Base-by-base conservation (phyloP, 2,797 vertebrate species). In the Adrianichthys oophorus region DNA sequence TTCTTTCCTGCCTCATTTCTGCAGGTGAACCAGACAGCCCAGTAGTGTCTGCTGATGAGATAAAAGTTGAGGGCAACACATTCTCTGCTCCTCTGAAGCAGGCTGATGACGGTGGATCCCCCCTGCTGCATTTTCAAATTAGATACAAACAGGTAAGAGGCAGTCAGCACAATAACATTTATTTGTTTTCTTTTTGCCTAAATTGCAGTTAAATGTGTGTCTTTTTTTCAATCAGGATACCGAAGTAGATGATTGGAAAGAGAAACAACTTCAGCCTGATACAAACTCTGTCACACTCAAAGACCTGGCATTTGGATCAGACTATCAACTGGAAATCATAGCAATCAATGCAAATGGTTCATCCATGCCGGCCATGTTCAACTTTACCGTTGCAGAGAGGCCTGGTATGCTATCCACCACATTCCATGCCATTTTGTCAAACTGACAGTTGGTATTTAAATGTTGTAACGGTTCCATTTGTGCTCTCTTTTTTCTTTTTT, bases 1-100 rank as follows among this genome's bases (percentile, higher is more conserved):
- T 18, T 53, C 5, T 59, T 16, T 37, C 62, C 24, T 45, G 4
- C 49, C 7, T 61, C 24, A 1, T 14, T 0, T n/a, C 1, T 57
- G 21, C 24, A 89, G 87, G 86, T 65, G 89, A 89, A 73, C 89
- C 87, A 4, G 85, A 90, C 52, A 70, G 73, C 46, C 87, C 87
- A 19, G 56, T 73, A 50, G 43, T 90, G 21, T 48, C 7, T 0
- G 32, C 15, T 1, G 24, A 58, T 29, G 8, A 62, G 8, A 74
- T 78, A 42, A 78, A 78, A 59, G 13, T 85, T 0, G 73, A 77
- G 7, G 48, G 48, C 2, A 89, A 84, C 72, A 70, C 79, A 24
- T 71, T 89, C 55, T 70, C 60, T 17, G 18, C 85, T 18, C 85
- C 83, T 15, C 26, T 90, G 1, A 72, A 56, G 17, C 68, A 72